Percentiles rank a stretch among this genome's conserved stretches.
phyloP scores from a whole-genome alignment of 2,113 vertebrate species.

The Tauraco erythrolophus region DNA sequence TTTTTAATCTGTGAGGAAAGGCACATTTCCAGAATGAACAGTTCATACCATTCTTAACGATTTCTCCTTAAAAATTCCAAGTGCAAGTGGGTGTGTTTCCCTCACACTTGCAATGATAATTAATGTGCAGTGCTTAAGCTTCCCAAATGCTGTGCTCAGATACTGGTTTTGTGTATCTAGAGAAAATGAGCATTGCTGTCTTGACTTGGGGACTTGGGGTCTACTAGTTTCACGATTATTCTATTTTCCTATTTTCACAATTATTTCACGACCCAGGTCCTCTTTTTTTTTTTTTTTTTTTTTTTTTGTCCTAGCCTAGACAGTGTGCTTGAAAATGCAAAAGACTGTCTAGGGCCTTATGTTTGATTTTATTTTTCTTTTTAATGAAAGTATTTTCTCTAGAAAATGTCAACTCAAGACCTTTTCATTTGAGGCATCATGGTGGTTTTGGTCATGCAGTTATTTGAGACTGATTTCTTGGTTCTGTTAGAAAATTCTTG shows the following conservation, averaged over 20 bases:
- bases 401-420: slow-evolving; percentile 7
- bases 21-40: not conserved
- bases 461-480: not conserved
- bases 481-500: slow-evolving; percentile 13
- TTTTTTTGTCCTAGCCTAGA: not conserved
- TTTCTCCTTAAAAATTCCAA: not conserved
- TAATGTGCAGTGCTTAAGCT: not conserved
- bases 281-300: not conserved
- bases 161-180: not conserved
- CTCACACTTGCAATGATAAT: not conserved
- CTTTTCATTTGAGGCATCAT: not conserved
- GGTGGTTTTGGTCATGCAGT: not conserved
- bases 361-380: not conserved
- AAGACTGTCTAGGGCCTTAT: not conserved
- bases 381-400: not conserved
- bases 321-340: not conserved
- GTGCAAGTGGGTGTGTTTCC: not conserved
- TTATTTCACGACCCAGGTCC: not conserved
- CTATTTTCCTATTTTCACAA: too few relatives aligned
- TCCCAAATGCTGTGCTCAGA: not conserved
- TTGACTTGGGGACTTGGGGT: not conserved
- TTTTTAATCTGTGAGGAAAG: not conserved
- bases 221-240: not conserved
- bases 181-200: not conserved
- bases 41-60: not conserved